A percentile compares a stretch with the other conserved stretches of the same genome.
These are phyloP conservation scores for Hypena proboscidalis DNA, from an alignment of 2,888 invertebrate genomes.

Conservation along the genomic window DNA sequence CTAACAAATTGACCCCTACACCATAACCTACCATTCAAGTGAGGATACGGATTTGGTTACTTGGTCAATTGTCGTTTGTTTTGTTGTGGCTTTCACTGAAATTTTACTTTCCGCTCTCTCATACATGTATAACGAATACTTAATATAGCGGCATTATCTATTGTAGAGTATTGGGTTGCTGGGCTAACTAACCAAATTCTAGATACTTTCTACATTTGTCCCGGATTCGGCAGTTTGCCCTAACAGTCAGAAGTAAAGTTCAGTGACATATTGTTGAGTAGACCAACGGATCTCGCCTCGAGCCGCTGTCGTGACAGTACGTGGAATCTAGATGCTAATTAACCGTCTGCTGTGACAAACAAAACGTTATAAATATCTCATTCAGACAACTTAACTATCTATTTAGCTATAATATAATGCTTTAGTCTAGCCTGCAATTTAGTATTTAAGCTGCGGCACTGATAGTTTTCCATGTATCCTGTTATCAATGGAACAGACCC, in stretches of 20 bases:
- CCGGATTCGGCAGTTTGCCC: too few species aligned
- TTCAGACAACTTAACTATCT: constrained; percentile 25
- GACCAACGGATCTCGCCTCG: constrained; percentile 49
- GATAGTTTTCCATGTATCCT: not conserved
- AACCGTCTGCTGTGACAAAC: constrained; percentile 64
- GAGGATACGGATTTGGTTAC: constrained; percentile 2
- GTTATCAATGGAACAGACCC: not conserved
- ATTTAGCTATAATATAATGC: constrained; percentile 7
- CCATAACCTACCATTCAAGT: constrained; percentile 15
- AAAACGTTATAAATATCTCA: constrained; percentile 51
- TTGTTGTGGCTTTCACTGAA: too few species aligned
- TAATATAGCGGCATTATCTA: too few species aligned
- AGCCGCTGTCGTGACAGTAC: constrained; percentile 71
- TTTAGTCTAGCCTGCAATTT: constrained; percentile 4
- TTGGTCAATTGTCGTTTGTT: constrained; percentile 8
- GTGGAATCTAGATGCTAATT: constrained; percentile 76
- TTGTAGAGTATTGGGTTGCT: too few species aligned
- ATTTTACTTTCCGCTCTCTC: too few species aligned
- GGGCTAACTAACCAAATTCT: too few species aligned
- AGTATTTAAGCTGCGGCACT: not conserved
- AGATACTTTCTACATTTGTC: too few species aligned
- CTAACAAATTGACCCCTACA: constrained; percentile 38
- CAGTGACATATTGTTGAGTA: constrained; percentile 62
- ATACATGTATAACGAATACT: too few species aligned
- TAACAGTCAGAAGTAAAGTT: too few species aligned